Conservation (phyloP, 1,140 invertebrate species). For the Zaprionus camerounensis region DNA sequence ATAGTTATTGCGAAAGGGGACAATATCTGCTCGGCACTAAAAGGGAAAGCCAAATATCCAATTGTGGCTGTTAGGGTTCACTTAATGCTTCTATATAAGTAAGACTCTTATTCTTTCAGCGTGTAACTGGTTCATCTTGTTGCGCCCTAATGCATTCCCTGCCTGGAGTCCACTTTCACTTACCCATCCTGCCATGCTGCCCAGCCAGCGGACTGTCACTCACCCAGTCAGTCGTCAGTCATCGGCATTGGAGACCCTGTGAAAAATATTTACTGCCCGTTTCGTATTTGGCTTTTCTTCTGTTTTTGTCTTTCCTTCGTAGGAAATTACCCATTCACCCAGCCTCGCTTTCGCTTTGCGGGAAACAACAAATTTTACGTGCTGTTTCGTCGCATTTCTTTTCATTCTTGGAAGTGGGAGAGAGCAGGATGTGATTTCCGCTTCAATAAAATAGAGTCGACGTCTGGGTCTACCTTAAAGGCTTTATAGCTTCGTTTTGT, state of each 20-base stretch:
- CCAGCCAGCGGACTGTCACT: neutral
- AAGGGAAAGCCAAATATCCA: neutral
- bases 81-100: neutral
- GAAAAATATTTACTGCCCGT: constrained; percentile 71
- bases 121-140: constrained; percentile 17
- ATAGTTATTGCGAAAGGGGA: neutral
- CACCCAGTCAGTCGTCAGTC: constrained; percentile 49
- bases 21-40: neutral
- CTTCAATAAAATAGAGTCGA: constrained; percentile 72
- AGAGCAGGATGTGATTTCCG: constrained; percentile 68
- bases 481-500: constrained; percentile 62
- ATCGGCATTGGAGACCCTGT: constrained; percentile 57
- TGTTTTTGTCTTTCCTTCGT: constrained; percentile 20
- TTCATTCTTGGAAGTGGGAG: neutral
- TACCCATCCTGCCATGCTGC: neutral
- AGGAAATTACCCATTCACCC: constrained; percentile 54
- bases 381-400: constrained; percentile 58
- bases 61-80: neutral
- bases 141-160: constrained; percentile 4
- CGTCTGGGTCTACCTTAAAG: constrained; percentile 78
- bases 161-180: constrained; percentile 1
- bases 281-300: constrained; percentile 8
- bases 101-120: neutral
- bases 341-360: constrained; percentile 23
- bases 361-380: constrained; percentile 73